Conservation (phyloP, 2,888 invertebrate genomes). For the Melitaea athalia region DNA sequence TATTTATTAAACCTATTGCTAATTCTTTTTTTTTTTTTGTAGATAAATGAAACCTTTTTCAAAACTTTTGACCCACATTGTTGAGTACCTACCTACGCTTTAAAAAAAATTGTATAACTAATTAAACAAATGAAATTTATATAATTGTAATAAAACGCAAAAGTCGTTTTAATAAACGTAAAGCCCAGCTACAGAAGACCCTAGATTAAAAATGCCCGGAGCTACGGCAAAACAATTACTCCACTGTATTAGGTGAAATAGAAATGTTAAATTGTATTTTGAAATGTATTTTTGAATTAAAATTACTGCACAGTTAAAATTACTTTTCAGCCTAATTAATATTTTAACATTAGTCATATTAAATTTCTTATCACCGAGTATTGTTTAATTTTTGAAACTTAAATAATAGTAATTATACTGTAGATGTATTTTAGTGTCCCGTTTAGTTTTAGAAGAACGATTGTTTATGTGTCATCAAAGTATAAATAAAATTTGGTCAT, state of each 20-base stretch:
- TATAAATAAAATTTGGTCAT: too few species aligned
- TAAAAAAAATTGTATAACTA: too few species aligned
- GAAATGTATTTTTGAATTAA: constrained; percentile 7
- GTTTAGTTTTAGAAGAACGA: too few species aligned
- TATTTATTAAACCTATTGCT: too few species aligned
- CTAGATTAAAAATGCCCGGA: constrained; percentile 12
- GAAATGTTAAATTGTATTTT: neutral
- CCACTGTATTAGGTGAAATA: constrained; percentile 8
- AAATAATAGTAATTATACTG: too few species aligned
- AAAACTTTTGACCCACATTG: too few species aligned
- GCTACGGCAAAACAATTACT: constrained; percentile 13
- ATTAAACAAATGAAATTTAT: neutral
- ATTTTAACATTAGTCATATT: neutral
- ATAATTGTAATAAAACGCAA: constrained; percentile 2
- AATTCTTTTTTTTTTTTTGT: too few species aligned
- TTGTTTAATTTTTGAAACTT: neutral
- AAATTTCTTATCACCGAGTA: too few species aligned
- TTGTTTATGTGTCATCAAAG: too few species aligned
- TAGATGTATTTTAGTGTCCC: too few species aligned
- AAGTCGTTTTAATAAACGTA: constrained; percentile 4
- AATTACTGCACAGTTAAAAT: neutral
- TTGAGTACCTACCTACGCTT: too few species aligned
- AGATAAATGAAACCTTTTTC: too few species aligned
- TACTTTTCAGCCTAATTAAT: neutral
- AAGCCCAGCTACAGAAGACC: constrained; percentile 10